phyloP scores from a whole-genome alignment of 2,888 invertebrate species.

The Tachystola acroxantha region DNA sequence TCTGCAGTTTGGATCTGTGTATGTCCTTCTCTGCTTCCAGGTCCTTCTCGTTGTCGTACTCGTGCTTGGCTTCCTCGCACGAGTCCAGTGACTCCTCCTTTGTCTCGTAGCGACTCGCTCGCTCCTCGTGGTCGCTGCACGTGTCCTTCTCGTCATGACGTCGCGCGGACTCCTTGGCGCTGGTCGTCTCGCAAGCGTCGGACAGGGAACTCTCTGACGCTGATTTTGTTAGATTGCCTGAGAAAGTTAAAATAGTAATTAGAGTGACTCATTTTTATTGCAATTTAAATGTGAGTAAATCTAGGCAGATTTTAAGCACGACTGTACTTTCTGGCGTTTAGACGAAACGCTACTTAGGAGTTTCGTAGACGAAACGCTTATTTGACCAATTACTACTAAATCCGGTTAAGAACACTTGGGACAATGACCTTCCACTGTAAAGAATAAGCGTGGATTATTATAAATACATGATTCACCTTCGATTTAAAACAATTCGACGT shows the following conservation, averaged over 20 bases:
- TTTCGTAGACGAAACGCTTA: no score
- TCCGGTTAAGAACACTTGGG: no score
- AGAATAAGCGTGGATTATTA: no score
- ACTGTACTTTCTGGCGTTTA: not conserved
- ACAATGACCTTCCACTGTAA: no score
- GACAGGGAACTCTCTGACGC: conserved; percentile 94
- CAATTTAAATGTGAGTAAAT: no score
- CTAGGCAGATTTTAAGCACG: not conserved
- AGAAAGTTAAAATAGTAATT: no score
- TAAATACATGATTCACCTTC: no score
- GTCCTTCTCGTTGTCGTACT: conserved; percentile 56
- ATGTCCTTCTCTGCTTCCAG: conserved; percentile 38
- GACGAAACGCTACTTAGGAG: no score
- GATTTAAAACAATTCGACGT: no score
- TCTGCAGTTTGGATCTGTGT: conserved; percentile 49
- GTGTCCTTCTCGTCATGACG: conserved; percentile 85
- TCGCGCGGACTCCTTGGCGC: conserved; percentile 84
- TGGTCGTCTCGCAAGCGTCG: conserved; percentile 81
- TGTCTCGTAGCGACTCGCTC: conserved; percentile 22
- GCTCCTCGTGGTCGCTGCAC: conserved; percentile 82
- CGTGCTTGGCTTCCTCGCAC: conserved; percentile 52
- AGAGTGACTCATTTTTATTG: no score
- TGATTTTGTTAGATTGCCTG: conserved; percentile 82
- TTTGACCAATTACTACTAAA: no score
- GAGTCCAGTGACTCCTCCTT: conserved; percentile 44